phyloP scores from a whole-genome alignment of 2,113 vertebrate genomes.

The Microcebus jonahi region DNA sequence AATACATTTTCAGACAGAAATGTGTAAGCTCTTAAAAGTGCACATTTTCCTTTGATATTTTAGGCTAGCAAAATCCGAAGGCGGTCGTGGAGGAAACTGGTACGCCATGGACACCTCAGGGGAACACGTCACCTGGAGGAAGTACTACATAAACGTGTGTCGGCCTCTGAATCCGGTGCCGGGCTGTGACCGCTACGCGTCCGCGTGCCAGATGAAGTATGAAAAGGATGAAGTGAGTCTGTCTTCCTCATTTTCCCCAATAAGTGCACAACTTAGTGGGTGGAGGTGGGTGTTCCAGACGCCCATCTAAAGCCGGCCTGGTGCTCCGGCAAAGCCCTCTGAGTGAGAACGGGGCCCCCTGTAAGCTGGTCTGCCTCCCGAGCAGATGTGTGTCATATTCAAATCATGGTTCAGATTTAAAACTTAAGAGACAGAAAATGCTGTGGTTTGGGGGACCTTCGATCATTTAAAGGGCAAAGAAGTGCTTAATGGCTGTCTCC shows the following conservation, averaged over 20 bases:
- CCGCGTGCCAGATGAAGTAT: conserved; percentile 92
- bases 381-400: rapidly evolving
- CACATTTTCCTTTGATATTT: conserved; percentile 42
- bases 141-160: conserved; percentile 96
- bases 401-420: neutral
- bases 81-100: conserved; percentile 88
- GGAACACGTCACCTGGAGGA: conserved; percentile 80
- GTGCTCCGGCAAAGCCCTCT: neutral
- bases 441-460: neutral
- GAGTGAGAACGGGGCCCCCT: rapidly evolving
- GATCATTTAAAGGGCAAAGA: neutral
- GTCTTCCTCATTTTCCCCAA: rapidly evolving
- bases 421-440: neutral
- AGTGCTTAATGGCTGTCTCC: no score
- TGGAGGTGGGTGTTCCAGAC: rapidly evolving
- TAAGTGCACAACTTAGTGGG: rapidly evolving
- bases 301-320: neutral
- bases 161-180: conserved; percentile 88
- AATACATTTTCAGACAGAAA: neutral
- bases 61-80: conserved; percentile 90
- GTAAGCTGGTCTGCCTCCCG: neutral
- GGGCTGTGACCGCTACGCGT: conserved; percentile 91
- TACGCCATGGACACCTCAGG: conserved; percentile 84
- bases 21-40: neutral
- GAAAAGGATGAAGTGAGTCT: conserved; percentile 75